These are phyloP conservation scores for Corythornis madagascariensis DNA, from an alignment of 2,113 vertebrate genomes.

Conservation along the genomic window DNA sequence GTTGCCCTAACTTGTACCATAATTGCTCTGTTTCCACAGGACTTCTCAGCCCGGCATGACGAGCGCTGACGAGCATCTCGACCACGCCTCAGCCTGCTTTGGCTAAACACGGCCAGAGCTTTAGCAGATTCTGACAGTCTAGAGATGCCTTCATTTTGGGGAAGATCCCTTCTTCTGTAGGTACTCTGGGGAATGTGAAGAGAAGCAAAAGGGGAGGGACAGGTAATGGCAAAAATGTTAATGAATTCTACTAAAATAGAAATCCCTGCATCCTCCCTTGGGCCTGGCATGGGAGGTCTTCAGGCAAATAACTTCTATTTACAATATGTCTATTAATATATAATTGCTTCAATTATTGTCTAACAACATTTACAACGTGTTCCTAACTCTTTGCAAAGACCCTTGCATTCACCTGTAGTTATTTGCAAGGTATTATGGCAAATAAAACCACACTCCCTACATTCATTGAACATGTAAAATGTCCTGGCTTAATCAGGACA, in stretches of 20 bases:
- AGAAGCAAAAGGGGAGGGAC: neutral
- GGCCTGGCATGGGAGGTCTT: neutral
- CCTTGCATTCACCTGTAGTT: neutral
- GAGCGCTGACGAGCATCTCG: neutral
- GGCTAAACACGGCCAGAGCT: rapidly evolving
- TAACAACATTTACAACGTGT: neutral
- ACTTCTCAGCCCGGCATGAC: neutral
- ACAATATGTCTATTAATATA: neutral
- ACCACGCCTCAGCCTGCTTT: neutral
- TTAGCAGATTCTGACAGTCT: neutral
- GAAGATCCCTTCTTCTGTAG: neutral
- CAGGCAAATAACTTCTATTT: neutral
- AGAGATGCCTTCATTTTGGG: neutral
- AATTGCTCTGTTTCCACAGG: neutral
- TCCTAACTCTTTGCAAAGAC: neutral
- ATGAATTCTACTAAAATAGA: neutral
- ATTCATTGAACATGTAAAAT: neutral
- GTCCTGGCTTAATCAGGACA: neutral
- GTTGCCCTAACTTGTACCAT: neutral
- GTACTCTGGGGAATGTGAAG: neutral
- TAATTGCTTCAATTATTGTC: neutral
- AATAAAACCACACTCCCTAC: neutral
- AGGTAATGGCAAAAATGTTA: neutral
- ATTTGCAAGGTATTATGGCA: neutral
- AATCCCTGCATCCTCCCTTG: neutral